Conservation (phyloP, 2,113 vertebrate species). For the Hoplias malabaricus region DNA sequence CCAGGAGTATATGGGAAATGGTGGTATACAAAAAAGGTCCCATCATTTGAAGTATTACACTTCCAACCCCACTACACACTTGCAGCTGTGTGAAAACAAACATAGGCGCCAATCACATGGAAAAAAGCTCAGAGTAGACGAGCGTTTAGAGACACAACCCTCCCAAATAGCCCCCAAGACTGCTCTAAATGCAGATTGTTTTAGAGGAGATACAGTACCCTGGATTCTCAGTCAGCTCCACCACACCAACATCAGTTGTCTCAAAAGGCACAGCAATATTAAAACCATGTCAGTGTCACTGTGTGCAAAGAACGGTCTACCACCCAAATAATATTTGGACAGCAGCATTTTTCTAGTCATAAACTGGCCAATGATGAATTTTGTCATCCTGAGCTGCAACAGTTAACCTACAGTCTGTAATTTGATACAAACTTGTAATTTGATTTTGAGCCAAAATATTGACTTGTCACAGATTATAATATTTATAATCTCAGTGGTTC, state of each 20-base stretch:
- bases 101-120: neutral
- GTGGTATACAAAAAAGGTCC: no score
- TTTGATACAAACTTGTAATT: no score
- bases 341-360: neutral
- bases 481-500: no score
- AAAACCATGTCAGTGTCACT: no score
- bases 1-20: no score
- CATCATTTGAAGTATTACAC: neutral
- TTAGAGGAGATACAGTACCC: neutral
- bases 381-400: no score
- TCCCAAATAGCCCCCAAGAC: neutral
- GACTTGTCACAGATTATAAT: no score
- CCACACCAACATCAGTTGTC: neutral
- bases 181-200: neutral
- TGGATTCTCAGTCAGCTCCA: neutral
- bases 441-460: no score
- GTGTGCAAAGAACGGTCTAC: neutral
- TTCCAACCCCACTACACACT: neutral
- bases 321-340: neutral
- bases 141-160: neutral
- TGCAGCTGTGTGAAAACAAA: slow-evolving; percentile 9
- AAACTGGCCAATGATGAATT: neutral
- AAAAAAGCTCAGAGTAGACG: neutral
- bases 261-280: neutral
- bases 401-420: no score